Conservation (phyloP, 2,888 invertebrate species). For the Lasioglossum leucozonium region DNA sequence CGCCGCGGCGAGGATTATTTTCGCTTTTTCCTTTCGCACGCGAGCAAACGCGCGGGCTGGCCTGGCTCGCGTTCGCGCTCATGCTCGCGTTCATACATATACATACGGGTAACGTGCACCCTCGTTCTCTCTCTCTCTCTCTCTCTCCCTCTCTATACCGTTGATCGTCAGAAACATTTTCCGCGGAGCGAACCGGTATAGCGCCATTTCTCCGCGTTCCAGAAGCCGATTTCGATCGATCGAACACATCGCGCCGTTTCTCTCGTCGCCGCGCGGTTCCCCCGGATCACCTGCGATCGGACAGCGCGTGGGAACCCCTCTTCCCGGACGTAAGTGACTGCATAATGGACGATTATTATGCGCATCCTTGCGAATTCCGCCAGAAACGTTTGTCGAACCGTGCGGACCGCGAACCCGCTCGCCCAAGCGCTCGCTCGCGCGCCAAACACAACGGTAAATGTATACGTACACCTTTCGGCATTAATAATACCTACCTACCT, state of each 20-base stretch:
- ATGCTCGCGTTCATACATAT: not conserved
- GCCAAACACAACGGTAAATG: slow-evolving; percentile 44
- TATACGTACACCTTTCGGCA: slow-evolving; percentile 48
- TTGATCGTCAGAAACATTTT: slow-evolving; percentile 39
- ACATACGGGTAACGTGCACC: not conserved
- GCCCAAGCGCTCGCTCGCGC: slow-evolving; percentile 11
- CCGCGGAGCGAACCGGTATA: slow-evolving; percentile 17
- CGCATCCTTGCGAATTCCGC: slow-evolving; percentile 82
- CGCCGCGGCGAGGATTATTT: slow-evolving; percentile 37
- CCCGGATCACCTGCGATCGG: slow-evolving; percentile 57
- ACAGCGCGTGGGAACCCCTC: slow-evolving; percentile 74
- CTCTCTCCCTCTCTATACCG: not conserved
- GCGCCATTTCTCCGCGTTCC: not conserved
- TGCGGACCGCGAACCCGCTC: slow-evolving; percentile 47
- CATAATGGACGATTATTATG: slow-evolving; percentile 81
- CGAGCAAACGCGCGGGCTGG: not conserved
- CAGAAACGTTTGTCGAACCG: slow-evolving; percentile 63
- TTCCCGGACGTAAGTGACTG: slow-evolving; percentile 79
- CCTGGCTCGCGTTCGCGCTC: not conserved
- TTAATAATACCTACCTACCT: slow-evolving; percentile 74
- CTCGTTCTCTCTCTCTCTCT: no score
- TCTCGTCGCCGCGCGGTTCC: not conserved
- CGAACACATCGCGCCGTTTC: not conserved
- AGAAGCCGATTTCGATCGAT: slow-evolving; percentile 57
- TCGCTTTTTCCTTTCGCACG: slow-evolving; percentile 18